These are phyloP conservation scores for Physocephala rufipes DNA, from an alignment of 2,888 invertebrate species.

Conservation along the genomic window DNA sequence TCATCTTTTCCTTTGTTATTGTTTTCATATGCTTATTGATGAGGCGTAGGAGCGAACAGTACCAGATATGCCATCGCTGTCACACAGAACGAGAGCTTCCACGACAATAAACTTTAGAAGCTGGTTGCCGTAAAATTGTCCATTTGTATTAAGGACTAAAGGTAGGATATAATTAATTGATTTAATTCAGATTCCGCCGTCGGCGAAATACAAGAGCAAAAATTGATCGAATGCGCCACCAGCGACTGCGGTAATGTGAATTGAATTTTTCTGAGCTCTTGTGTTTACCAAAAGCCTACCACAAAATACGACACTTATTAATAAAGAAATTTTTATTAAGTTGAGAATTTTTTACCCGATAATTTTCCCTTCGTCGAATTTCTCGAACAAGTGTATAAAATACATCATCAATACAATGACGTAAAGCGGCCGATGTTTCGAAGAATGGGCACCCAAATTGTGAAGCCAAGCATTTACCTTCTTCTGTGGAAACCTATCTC, in stretches of 20 bases:
- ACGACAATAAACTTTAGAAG: too few relatives aligned
- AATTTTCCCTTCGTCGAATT: slow-evolving; percentile 80
- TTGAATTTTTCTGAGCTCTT: slow-evolving; percentile 67
- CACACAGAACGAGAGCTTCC: too few relatives aligned
- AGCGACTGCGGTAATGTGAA: slow-evolving; percentile 76
- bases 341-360: slow-evolving; percentile 67
- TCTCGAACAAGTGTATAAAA: slow-evolving; percentile 90
- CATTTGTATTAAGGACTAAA: too few relatives aligned
- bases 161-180: not conserved
- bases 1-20: too few relatives aligned
- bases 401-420: slow-evolving; percentile 90
- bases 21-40: too few relatives aligned
- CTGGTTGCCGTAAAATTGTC: too few relatives aligned
- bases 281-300: slow-evolving; percentile 68
- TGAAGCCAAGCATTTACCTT: slow-evolving; percentile 82
- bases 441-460: slow-evolving; percentile 91
- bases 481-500: slow-evolving; percentile 80
- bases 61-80: too few relatives aligned
- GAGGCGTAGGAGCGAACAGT: too few relatives aligned
- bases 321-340: too few relatives aligned
- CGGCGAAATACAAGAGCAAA: slow-evolving; percentile 79
- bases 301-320: too few relatives aligned
- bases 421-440: slow-evolving; percentile 88
- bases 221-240: slow-evolving; percentile 85
- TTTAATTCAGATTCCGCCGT: slow-evolving; percentile 62